Percentiles rank a stretch among this genome's conserved stretches.
phyloP scores from a whole-genome alignment of 2,888 invertebrate genomes.

The Seira ritae region DNA sequence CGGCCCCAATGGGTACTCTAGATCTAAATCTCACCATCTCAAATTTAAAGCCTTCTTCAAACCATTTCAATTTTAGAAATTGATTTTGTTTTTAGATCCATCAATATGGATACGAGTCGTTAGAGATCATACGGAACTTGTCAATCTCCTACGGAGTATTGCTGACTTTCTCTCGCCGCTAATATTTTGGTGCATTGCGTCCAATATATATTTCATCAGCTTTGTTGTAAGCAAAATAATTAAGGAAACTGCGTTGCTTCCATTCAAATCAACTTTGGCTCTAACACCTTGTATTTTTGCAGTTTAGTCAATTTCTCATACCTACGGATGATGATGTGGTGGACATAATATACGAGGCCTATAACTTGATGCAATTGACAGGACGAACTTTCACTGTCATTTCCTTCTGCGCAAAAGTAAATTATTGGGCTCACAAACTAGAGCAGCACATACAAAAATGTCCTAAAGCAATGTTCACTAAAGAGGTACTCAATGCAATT shows the following conservation, averaged over 20 bases:
- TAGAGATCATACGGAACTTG: conserved; percentile 50
- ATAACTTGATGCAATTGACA: neutral
- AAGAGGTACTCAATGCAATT: neutral
- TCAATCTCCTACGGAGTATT: conserved; percentile 32
- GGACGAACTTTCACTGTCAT: neutral
- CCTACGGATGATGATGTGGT: neutral
- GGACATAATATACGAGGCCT: neutral
- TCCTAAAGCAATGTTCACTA: neutral
- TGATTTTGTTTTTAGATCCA: conserved; percentile 35
- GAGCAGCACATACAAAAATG: neutral
- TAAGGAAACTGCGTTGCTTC: too few species aligned
- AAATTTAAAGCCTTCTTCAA: too few species aligned
- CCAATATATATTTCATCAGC: conserved; percentile 66
- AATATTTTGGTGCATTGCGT: conserved; percentile 56
- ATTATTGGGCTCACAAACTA: neutral
- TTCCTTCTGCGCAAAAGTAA: neutral
- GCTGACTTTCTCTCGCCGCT: conserved; percentile 60
- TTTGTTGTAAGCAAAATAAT: conserved; percentile 63
- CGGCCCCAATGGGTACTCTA: too few species aligned
- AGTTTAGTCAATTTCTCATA: neutral
- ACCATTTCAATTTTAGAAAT: too few species aligned
- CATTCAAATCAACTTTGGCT: neutral
- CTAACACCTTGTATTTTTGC: neutral
- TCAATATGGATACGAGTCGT: conserved; percentile 47
- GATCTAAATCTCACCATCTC: too few species aligned